Conservation (phyloP, 2,113 vertebrate species). For the Phoxinus phoxinus region DNA sequence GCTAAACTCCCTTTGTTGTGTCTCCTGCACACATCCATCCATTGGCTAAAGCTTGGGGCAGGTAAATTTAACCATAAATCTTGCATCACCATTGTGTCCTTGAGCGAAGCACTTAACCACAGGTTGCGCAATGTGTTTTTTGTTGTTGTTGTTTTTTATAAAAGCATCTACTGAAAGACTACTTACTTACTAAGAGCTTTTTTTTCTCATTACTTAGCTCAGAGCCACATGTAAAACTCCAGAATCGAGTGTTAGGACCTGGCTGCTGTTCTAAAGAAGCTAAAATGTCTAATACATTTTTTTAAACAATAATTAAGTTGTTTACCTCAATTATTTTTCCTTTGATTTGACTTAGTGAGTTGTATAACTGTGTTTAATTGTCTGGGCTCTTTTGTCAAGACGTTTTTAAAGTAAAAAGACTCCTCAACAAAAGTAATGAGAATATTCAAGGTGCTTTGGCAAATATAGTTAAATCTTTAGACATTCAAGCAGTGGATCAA, state of each 20-base stretch:
- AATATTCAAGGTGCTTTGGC: background rate
- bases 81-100: background rate
- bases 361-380: background rate
- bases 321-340: background rate
- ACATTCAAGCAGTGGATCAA: background rate
- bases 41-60: background rate
- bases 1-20: too few relatives aligned
- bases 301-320: background rate
- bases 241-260: background rate
- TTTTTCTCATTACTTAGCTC: background rate
- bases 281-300: background rate
- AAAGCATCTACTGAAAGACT: constrained; percentile 17
- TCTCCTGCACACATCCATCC: too few relatives aligned
- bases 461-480: background rate
- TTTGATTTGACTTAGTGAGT: background rate
- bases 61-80: background rate
- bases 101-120: constrained; percentile 1
- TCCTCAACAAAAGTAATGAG: background rate
- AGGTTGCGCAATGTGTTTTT: background rate
- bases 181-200: background rate
- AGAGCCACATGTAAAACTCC: background rate
- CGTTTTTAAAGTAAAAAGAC: background rate
- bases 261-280: background rate
- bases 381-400: background rate
- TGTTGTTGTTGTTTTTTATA: background rate